Evolutionary conservation across 2,888 invertebrate species (phyloP), one percentile per base, ranked within the genome.

Genomic region (Acanthosepion esculentum): DNA sequence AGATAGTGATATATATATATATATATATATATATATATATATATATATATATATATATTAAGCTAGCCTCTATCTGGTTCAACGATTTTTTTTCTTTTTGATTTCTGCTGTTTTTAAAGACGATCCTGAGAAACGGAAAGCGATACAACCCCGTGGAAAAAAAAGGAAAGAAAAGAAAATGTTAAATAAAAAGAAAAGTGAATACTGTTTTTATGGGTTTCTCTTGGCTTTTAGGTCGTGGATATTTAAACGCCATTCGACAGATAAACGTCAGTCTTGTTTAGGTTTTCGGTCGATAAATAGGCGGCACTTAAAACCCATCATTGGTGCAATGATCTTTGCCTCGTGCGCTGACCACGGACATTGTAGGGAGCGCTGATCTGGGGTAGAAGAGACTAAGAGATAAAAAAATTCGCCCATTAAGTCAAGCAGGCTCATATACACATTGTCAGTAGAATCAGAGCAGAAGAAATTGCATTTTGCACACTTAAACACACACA

Each of bases 181-280:
- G 15, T 78, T 26, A 23, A 64, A 26, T 26, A 64, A 78, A n/a
- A 29, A 29, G 15, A n/a, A 29, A 29, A 78, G 10, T 7, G 7
- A 78, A 8, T n/a, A 29, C n/a, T 78, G 12, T 78, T 78, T 78
- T 78, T 78, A 78, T 78, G 78, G 78, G 29, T 29, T 78, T n/a
- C 29, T 78, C 29, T 78, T 78, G 78, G n/a, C 78, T 78, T 29
- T 78, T 15, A n/a, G 78, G 29, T 78, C 78, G 78, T n/a, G 78
- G 78, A 78, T 78, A 78, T 78, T 78, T 78, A 78, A 78, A n/a
- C 29, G 78, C n/a, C n/a, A 7, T 78, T 78, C 78, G 78, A n/a
- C n/a, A 78, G n/a, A 78, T 78, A 78, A 78, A 78, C 78, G 78
- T 78, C 78, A 78, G 78, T 78, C 78, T 78, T 78, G 29, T 78